Evolutionary conservation across 2,888 invertebrate genomes (phyloP), one percentile per base, ranked within the genome.

Genomic region (Erpobdella octoculata): DNA sequence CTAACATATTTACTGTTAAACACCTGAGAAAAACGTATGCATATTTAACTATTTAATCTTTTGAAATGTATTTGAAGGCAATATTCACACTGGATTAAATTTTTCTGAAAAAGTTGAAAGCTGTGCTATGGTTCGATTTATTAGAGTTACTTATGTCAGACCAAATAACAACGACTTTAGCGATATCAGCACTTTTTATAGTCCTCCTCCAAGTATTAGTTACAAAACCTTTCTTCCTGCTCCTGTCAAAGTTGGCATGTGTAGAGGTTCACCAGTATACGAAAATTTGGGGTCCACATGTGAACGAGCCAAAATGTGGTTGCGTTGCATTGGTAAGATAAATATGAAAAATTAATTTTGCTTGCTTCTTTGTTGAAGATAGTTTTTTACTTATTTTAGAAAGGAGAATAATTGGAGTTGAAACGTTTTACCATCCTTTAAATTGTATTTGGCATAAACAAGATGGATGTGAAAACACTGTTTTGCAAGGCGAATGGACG

Each of bases 201-300:
- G 70, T 35, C 73, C 75, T n/a, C 76, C 76, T 15, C 58, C 70
- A 28, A 73, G 75, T 35, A 70, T 76, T 72, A 73, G 72, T 62
- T 76, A 76, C 74, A 76, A 76, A 72, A 76, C 76, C 2, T 76
- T 76, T 62, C 72, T 76, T 12, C 76, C 76, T 2, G 75, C 76
- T 9, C 75, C 76, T 25, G 67, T 75, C 67, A 76, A 76, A 48
- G 76, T 76, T 15, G 76, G 75, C 62, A 75, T 76, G 76, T 76
- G 76, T 70, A 74, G 74, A 28, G 76, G 76, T 1, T 73, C 76
- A 8, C 76, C 76, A 0, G 72, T 75, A 68, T 76, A 76, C 59
- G 76, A 76, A 68, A 66, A 70, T 36, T 66, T 76, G 71, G 37
- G 59, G 9, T 65, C 70, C 25, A 76, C 76, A 21, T 76, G 76